phyloP scores from a whole-genome alignment of 2,797 vertebrate species.

The Lagodon rhomboides region DNA sequence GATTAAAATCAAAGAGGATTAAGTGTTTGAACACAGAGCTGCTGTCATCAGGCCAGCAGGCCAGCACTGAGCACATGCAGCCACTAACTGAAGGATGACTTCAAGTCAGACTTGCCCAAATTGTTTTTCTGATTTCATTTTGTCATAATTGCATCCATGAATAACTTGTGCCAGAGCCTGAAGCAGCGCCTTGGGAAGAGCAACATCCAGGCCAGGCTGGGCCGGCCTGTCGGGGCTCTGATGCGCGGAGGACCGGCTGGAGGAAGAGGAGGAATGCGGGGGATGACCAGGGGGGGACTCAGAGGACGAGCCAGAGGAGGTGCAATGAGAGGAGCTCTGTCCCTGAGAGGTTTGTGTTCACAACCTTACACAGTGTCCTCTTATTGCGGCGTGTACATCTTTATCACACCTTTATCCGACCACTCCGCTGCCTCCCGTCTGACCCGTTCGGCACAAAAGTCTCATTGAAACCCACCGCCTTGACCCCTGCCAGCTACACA shows the following conservation, averaged over 20 bases:
- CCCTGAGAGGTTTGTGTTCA: constrained; percentile 88
- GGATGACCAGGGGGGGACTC: constrained; percentile 89
- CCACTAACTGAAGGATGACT: not conserved
- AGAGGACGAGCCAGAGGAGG: constrained; percentile 90
- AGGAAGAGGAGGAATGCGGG: constrained; percentile 90
- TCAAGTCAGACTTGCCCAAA: not conserved
- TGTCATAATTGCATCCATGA: not conserved
- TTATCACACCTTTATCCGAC: too few relatives aligned
- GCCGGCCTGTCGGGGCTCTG: constrained; percentile 89
- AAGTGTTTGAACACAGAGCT: not conserved
- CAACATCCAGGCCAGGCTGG: constrained; percentile 97
- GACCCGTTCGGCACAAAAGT: too few relatives aligned
- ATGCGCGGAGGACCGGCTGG: constrained; percentile 86
- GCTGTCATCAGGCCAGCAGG: not conserved
- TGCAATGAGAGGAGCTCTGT: constrained; percentile 88
- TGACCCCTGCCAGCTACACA: too few relatives aligned
- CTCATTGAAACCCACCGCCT: too few relatives aligned
- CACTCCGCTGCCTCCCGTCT: too few relatives aligned
- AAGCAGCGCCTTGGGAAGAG: constrained; percentile 97
- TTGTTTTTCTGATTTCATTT: not conserved
- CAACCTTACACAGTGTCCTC: too few relatives aligned
- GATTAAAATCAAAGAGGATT: not conserved
- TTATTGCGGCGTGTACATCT: too few relatives aligned
- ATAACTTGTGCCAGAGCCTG: constrained; percentile 88
- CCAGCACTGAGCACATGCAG: not conserved